phyloP scores from a whole-genome alignment of 2,797 vertebrate species.

The Cossypha heuglini region DNA sequence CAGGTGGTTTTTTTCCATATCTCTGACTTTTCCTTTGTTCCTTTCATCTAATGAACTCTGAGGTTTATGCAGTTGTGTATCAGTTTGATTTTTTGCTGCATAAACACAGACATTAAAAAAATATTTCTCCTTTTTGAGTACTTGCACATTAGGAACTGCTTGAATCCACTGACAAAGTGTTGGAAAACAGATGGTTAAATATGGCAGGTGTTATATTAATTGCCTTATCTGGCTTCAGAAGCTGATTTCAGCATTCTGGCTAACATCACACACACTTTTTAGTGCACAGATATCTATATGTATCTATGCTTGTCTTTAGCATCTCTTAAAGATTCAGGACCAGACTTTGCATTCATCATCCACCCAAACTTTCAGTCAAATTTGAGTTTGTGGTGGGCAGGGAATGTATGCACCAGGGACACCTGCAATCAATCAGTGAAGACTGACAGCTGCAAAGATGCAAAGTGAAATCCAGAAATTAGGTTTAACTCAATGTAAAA shows the following conservation, averaged over 20 bases:
- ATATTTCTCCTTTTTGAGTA: neutral
- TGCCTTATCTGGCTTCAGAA: neutral
- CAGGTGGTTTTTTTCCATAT: rapidly evolving
- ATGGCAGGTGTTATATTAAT: neutral
- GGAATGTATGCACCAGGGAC: neutral
- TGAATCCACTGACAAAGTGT: neutral
- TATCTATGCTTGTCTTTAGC: neutral
- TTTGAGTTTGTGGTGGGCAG: neutral
- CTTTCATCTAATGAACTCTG: neutral
- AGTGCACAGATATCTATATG: neutral
- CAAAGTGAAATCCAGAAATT: neutral
- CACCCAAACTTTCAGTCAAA: neutral
- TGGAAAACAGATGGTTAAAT: neutral
- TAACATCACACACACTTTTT: neutral
- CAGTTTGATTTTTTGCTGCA: neutral
- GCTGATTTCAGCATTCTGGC: neutral
- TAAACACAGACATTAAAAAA: neutral
- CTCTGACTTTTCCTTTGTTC: neutral
- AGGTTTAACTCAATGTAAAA: neutral
- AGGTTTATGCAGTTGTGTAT: neutral
- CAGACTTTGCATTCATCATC: neutral
- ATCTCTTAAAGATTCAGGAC: neutral
- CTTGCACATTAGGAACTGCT: neutral
- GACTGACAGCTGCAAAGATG: neutral
- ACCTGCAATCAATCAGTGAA: neutral